Evolutionary conservation across 2,888 invertebrate genomes (phyloP), one percentile per base, ranked within the genome.

Genomic region (Cryptus armator): DNA sequence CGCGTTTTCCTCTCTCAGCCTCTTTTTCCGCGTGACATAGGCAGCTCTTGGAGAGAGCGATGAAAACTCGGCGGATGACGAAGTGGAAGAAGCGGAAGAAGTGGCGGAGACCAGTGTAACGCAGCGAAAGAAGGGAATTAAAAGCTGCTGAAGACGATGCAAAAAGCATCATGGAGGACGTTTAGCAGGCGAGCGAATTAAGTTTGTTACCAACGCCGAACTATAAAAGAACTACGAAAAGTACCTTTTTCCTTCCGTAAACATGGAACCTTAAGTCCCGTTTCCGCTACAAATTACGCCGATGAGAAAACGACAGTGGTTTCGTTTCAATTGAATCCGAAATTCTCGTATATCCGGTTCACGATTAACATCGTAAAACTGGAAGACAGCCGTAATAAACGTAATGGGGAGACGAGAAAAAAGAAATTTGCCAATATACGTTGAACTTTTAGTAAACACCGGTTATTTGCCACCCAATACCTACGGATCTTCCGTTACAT

Each of bases 321-420:
- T 79, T 64, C 46, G 44, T 79, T 75, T 62, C 62, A 37, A 62
- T 72, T 71, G 59, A 48, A 66, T 7, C 14, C 10, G 10, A 70
- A 5, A 51, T 10, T 16, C 43, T 56, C 24, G 46, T 64, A 56
- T 84, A 32, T 51, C 51, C 12, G 32, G 77, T 72, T 44, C 59
- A 48, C 75, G 78, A 75, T 82, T 82, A 79, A 70, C 75, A 59
- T 83, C 83, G 76, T 80, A 85, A 83, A 83, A 76, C 67, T 51
- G 3, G 19, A 51, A 43, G 46, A 62, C 12, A 14, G 62, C 29
- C 24, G 51, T 67, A 72, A 56, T 77, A 72, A 81, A 81, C 29
- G 80, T 9, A 59, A 72, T 16, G 46, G 56, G 37, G 6, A 37
- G 1, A 9, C 37, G 37, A 37, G 37, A 37, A 37, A 37, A 37